phyloP scores from a whole-genome alignment of 2,888 invertebrate genomes.

The Homarus gammarus region DNA sequence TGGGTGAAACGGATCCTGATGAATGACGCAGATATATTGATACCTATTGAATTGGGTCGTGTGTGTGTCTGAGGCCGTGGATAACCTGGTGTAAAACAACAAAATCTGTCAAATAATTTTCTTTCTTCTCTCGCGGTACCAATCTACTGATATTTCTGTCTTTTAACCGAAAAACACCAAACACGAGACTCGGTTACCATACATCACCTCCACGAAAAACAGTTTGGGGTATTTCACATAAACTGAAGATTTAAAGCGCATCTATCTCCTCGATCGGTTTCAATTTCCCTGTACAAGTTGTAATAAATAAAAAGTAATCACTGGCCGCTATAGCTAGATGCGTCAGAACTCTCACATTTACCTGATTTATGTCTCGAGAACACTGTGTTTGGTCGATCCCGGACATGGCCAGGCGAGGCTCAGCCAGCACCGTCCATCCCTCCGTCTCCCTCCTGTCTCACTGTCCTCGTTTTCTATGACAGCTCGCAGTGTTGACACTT shows the following conservation, averaged over 20 bases:
- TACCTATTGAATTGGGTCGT: no score
- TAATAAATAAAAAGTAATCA: constrained; percentile 59
- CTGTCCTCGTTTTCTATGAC: not conserved
- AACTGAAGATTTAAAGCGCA: constrained; percentile 44
- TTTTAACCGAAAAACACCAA: no score
- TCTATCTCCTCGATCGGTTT: constrained; percentile 61
- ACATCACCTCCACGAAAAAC: not conserved
- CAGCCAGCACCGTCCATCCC: not conserved
- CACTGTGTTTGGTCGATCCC: constrained; percentile 51
- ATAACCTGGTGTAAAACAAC: no score
- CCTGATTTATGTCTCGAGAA: constrained; percentile 56
- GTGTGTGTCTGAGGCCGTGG: no score
- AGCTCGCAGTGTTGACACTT: no score
- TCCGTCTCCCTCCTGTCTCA: not conserved
- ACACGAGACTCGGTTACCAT: no score
- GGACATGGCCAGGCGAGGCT: not conserved
- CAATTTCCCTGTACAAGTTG: constrained; percentile 60
- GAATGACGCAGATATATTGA: no score
- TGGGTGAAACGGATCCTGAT: not conserved
- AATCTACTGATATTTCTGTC: no score
- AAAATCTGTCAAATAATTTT: no score
- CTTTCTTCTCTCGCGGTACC: no score
- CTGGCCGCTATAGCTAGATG: constrained; percentile 44
- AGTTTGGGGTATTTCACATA: constrained; percentile 46
- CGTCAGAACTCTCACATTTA: constrained; percentile 66